Evolutionary conservation across 2,888 invertebrate genomes (phyloP), one percentile per base, ranked within the genome.

Genomic region (Tenthredo scrophulariae): DNA sequence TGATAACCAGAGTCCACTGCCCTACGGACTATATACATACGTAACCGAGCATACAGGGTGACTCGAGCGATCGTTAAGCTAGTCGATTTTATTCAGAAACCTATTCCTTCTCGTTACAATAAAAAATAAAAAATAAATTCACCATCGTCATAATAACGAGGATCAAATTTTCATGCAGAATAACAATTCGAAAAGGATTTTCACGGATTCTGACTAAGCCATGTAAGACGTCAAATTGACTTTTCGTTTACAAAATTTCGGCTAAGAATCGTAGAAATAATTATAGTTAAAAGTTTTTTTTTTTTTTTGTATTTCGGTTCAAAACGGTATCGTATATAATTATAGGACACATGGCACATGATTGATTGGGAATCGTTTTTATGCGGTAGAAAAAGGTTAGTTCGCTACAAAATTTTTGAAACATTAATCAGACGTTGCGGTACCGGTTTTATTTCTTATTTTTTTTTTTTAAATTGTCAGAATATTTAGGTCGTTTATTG

Each of bases 1-100:
- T 74, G 40, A 74, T 74, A 74, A 40, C 74, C 74, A 74, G 74
- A 74, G 74, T 74, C 29, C 74, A 74, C 40, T 43, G 74, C 43
- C 72, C 40, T 43, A 43, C 22, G 43, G 74, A n/a, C 74, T 74
- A 43, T 22, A n/a, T 74, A 26, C 13, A 74, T 74, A 46, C 46
- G 26, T 43, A n/a, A 40, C 40, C 10, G 26, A 22, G 22, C 43
- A 9, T 26, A n/a, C 1, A 74, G 22, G 43, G 65, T 67, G 65
- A 67, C 15, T 67, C 65, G 15, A 22, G 10, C 26, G 62, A 62
- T 26, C 22, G 62, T 7, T 10, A 29, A 26, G 29, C 65, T 26
- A 65, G 1, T 26, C 22, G 65, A 65, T 29, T 29, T 10, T 26
- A 4, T 67, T 67, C 18, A 10, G 18, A 18, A 33, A n/a, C 50